These are phyloP conservation scores for Chlorospingus flavigularis DNA, from an alignment of 2,797 vertebrate species.

Conservation along the genomic window DNA sequence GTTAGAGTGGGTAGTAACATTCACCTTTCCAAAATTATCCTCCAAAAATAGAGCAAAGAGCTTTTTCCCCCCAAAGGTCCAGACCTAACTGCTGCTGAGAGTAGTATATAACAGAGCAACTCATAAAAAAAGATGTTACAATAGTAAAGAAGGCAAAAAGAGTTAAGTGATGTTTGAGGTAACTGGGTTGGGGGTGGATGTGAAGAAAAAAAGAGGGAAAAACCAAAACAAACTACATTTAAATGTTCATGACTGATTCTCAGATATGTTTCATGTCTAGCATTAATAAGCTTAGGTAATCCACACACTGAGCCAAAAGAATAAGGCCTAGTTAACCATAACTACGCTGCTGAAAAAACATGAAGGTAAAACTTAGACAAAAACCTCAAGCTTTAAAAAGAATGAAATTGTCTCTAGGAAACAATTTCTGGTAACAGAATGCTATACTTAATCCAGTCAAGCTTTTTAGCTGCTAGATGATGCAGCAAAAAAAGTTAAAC, in stretches of 20 bases:
- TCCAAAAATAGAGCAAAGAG: neutral
- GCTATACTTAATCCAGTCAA: neutral
- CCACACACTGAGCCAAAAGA: neutral
- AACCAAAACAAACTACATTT: neutral
- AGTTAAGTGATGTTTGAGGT: neutral
- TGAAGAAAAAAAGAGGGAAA: rapidly evolving
- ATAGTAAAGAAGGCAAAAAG: neutral
- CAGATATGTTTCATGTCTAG: neutral
- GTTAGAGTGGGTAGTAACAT: neutral
- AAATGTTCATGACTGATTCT: neutral
- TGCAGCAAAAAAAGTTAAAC: neutral
- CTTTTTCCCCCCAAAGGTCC: neutral
- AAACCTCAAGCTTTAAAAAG: neutral
- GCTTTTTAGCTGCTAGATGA: neutral
- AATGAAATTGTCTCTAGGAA: neutral
- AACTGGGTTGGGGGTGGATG: neutral
- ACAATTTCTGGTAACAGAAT: neutral
- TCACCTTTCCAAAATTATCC: neutral
- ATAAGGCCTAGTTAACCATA: neutral
- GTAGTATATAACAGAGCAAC: neutral
- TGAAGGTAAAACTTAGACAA: neutral
- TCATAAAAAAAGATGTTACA: neutral
- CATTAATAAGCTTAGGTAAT: neutral
- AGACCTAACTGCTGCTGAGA: neutral
- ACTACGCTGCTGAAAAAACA: neutral